Conservation (phyloP, 1,140 invertebrate species). For the Drosophila sechellia region DNA sequence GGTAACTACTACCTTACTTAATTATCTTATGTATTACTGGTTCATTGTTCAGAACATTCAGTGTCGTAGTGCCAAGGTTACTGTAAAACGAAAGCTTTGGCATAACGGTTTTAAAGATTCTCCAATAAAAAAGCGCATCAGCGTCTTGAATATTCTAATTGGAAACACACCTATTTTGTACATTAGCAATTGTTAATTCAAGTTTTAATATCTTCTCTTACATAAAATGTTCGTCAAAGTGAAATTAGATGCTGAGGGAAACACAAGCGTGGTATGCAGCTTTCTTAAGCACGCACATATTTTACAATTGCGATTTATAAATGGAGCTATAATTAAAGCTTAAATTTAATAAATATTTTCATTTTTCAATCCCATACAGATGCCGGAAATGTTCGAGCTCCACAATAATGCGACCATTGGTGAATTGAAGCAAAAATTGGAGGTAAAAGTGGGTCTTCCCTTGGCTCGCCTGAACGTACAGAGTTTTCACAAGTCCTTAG, state of each 20-base stretch:
- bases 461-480: conserved; percentile 5
- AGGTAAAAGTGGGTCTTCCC: not conserved
- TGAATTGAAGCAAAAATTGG: not conserved
- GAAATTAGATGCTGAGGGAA: conserved; percentile 10
- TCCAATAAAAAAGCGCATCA: not conserved
- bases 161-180: too few species aligned
- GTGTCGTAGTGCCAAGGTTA: not conserved
- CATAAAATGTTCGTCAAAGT: conserved; percentile 16
- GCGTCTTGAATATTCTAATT: too few species aligned
- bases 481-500: not conserved
- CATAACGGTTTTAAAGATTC: not conserved
- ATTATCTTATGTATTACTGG: not conserved
- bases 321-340: too few species aligned
- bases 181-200: too few species aligned
- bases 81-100: not conserved
- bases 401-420: not conserved
- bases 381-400: too few species aligned
- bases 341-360: too few species aligned
- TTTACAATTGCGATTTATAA: too few species aligned
- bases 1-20: too few species aligned
- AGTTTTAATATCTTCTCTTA: too few species aligned
- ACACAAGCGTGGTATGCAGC: not conserved
- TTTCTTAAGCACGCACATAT: too few species aligned
- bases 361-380: too few species aligned
- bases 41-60: not conserved